phyloP scores from a whole-genome alignment of 2,797 vertebrate species.

The Epinephelus coioides region DNA sequence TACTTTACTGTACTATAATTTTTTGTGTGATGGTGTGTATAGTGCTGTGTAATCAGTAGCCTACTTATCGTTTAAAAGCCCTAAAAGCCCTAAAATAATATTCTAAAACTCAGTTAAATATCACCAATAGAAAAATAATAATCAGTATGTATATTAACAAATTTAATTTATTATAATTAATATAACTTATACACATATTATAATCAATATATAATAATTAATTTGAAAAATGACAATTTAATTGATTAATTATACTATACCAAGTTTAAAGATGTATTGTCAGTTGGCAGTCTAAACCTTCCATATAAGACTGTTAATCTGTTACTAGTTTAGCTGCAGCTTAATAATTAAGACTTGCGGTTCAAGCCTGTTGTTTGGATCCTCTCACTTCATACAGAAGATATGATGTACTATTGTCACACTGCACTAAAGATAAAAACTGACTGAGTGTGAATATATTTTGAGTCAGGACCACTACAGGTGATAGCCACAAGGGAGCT shows the following conservation, averaged over 20 bases:
- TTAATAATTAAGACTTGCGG: neutral
- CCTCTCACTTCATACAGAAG: neutral
- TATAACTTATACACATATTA: no score
- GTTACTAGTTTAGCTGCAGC: neutral
- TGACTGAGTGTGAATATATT: neutral
- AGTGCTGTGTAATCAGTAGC: neutral
- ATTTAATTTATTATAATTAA: no score
- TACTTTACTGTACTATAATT: neutral
- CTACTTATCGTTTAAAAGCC: neutral
- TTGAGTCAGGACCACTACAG: constrained; percentile 4
- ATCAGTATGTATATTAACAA: no score
- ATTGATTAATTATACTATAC: neutral
- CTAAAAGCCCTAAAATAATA: neutral
- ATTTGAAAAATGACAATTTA: neutral
- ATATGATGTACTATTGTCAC: neutral
- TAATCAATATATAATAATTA: no score
- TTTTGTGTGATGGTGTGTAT: neutral
- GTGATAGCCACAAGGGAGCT: constrained; percentile 37
- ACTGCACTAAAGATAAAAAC: neutral
- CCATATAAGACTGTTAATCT: neutral
- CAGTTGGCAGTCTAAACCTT: neutral
- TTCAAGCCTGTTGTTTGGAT: constrained; percentile 1
- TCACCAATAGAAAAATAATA: neutral
- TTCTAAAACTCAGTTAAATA: neutral
- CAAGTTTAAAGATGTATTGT: neutral